Conservation (phyloP, 2,888 invertebrate species). For the Phortica okadai region DNA sequence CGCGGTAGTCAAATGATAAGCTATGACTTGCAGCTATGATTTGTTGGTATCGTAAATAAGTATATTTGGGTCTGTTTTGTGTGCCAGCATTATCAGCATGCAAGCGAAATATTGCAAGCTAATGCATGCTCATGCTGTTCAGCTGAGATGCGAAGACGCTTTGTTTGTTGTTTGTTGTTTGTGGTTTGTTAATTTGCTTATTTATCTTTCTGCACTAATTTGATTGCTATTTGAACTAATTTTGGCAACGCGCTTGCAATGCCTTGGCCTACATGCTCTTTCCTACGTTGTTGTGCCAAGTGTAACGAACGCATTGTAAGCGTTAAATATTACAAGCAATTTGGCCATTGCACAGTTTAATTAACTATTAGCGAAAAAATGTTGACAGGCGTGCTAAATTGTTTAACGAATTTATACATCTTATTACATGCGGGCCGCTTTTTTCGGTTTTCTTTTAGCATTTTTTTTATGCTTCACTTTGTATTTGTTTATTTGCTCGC, state of each 20-base stretch:
- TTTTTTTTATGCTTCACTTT: not conserved
- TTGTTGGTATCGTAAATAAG: not conserved
- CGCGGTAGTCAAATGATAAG: slow-evolving; percentile 43
- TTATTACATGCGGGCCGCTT: not conserved
- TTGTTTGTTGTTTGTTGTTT: not conserved
- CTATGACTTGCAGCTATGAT: slow-evolving; percentile 51
- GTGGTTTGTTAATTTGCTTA: not conserved
- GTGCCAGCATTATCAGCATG: slow-evolving; percentile 2
- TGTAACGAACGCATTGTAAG: not conserved
- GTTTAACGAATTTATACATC: slow-evolving; percentile 1
- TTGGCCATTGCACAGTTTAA: not conserved
- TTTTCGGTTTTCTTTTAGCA: not conserved
- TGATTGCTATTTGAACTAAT: slow-evolving; percentile 10
- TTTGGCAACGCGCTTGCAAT: slow-evolving; percentile 5
- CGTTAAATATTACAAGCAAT: not conserved
- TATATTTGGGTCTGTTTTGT: not conserved
- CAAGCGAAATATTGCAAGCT: slow-evolving; percentile 6
- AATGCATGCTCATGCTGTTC: not conserved
- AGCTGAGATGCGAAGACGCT: not conserved
- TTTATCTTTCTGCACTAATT: not conserved
- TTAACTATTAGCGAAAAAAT: slow-evolving; percentile 6
- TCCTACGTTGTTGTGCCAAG: not conserved
- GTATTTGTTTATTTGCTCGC: not conserved
- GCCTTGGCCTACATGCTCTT: slow-evolving; percentile 17
- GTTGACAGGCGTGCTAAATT: slow-evolving; percentile 18